Evolutionary conservation across 2,797 vertebrate species (phyloP), one percentile per base, ranked within the genome.

Genomic region (Myotis pilosus): DNA sequence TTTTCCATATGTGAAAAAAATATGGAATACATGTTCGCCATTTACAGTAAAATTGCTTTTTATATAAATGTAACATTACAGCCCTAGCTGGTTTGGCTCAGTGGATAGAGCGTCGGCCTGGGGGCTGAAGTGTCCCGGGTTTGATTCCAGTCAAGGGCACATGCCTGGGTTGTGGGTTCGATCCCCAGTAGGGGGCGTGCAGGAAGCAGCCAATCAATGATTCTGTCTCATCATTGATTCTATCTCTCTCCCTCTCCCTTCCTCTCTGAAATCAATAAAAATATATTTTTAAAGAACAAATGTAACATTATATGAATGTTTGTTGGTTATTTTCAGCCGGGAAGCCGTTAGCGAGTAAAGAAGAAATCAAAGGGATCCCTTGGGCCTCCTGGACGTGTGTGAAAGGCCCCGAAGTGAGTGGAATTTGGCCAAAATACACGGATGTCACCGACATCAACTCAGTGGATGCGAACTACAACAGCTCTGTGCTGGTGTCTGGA

Each of bases 371-470:
- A 97, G 99, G 99, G 20, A 98, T 99, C 97, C 99, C 99, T 76
- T 99, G 99, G 99, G 98, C 99, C 82, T 99, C 99, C 0, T 99
- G 99, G 99, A 99, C 99, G 0, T 99, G 99, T 8, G 98, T 99
- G n/a, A 96, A 99, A 1, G 99, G 99, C 3, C 96, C 98, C 0
- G 99, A 99, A 98, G 99, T 99, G 66, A 99, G 98, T 60, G 99
- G 99, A 49, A 99, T 99, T 98, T 99, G 99, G 99, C 99, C 99
- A 72, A 99, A 99, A 94, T 99, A 99, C 91, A 98, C 99, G 51
- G 99, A 98, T 1, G 22, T 98, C 62, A 99, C 97, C 17, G 98
- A 99, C 55, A 98, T 99, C 93, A 99, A 99, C 97, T 99, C 99
- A 7, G 99, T 99, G 97, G 99, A 99, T 38, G 99, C 99, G 75